Evolutionary conservation across 2,113 vertebrate species (phyloP), one percentile per base, ranked within the genome.

Genomic region (Columba livia): DNA sequence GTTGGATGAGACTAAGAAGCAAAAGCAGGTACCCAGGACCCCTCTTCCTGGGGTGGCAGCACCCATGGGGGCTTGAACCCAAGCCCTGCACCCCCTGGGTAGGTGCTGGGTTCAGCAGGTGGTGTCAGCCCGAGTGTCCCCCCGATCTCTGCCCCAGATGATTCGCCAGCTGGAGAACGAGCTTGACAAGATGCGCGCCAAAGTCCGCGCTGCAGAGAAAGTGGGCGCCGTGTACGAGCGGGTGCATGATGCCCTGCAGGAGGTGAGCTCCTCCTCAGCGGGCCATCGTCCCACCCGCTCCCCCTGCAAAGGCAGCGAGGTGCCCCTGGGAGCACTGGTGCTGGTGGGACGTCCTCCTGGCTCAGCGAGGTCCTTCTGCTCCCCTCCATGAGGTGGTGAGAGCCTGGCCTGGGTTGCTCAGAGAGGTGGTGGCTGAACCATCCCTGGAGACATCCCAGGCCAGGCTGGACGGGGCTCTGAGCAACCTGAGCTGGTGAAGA

Each of bases 151-250:
- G 34, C 71, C n/a, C 50, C 90, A 98, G 98, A 20, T 28, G 11
- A 96, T 98, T 83, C 96, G 94, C 32, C 97, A 88, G 89, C 94
- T 98, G 94, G 96, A 98, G 88, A 98, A 98, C 36, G 96, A 64
- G 50, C 95, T 97, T 0, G 97, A 97, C 48, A 98, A 98, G 93
- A 97, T 96, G 25, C 17, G 15, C 7, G 2, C 84, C 12, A 98
- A 98, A 90, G 82, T 97, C 85, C 57, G 5, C 1, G 42, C 86
- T 3, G 95, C 73, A 7, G 71, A 97, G 81, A 97, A 88, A 2
- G 40, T 97, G 58, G 85, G 88, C 7, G 3, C 16, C 6, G 71
- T 96, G 79, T 98, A 98, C 53, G 6, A 72, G 92, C 50, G 6
- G 6, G 32, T 97, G 73, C 57, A 90, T 79, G 96, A 97, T 3